These are phyloP conservation scores for Elegia similella DNA, from an alignment of 2,888 invertebrate species.

Conservation along the genomic window DNA sequence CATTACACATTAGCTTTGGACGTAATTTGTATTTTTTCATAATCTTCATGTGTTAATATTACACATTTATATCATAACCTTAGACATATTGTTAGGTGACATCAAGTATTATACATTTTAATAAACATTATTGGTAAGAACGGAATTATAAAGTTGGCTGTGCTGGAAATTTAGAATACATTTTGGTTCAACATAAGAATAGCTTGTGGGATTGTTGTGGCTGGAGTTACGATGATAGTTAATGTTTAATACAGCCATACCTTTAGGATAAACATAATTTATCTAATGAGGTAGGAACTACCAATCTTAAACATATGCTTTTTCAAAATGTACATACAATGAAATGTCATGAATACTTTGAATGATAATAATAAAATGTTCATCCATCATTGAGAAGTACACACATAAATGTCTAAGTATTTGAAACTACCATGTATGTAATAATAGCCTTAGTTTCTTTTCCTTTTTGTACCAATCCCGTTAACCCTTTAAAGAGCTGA, in stretches of 20 bases:
- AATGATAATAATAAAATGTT: constrained; percentile 21
- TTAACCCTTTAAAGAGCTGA: constrained; percentile 62
- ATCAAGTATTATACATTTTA: constrained; percentile 44
- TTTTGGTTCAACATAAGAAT: constrained; percentile 33
- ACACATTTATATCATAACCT: constrained; percentile 21
- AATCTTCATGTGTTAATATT: constrained; percentile 20
- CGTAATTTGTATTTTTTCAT: background rate
- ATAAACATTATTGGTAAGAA: constrained; percentile 50
- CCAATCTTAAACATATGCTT: constrained; percentile 32
- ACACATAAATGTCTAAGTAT: constrained; percentile 52
- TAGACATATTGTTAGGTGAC: constrained; percentile 28
- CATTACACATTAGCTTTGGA: background rate
- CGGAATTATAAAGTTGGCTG: constrained; percentile 66
- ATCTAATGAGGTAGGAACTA: constrained; percentile 28
- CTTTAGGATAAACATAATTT: constrained; percentile 17
- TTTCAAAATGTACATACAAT: constrained; percentile 37
- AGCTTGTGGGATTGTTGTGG: constrained; percentile 21
- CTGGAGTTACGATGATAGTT: constrained; percentile 15
- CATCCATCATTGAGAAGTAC: constrained; percentile 50
- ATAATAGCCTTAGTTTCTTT: constrained; percentile 57
- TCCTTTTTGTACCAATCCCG: constrained; percentile 59
- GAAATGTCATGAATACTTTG: constrained; percentile 31
- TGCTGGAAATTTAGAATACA: constrained; percentile 48
- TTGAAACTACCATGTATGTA: constrained; percentile 55
- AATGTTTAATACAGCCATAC: constrained; percentile 19